Evolutionary conservation across 1,140 invertebrate genomes (phyloP), one percentile per base, ranked within the genome.

Genomic region (Micrasema longulum): DNA sequence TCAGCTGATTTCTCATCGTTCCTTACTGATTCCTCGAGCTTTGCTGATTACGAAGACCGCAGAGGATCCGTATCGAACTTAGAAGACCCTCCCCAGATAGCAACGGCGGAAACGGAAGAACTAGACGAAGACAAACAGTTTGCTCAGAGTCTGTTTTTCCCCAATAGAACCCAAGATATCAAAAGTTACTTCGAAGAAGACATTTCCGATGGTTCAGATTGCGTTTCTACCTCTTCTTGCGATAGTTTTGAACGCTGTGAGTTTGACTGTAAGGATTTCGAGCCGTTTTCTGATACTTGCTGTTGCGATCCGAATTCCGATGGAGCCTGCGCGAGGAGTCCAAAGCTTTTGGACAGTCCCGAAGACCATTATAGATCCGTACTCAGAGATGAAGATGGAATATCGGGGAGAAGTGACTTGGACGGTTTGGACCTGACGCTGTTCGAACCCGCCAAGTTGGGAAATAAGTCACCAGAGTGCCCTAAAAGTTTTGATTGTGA

Each of bases 341-440:
- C 84, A 1, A 84, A 84, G 71, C 79, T 81, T 69, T 80, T 85
- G 11, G 83, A 84, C 66, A 85, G 83, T 52, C 81, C 83, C 20
- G 83, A 84, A 73, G 66, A 71, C 47, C 26, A 31, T 1, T 72
- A 69, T 52, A 69, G 65, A 1, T 75, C 73, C 31, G 77, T 82
- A 53, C 80, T 81, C 57, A 80, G 80, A 66, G 83, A 84, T 68
- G 82, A 82, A 31, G 80, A 83, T n/a, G 31, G 67, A n/a, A 10
- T 69, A 1, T 85, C 84, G 6, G 77, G 79, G n/a, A 80, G 82
- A 72, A 89, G 88, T 81, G 89, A 90, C 80, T 88, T 91, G 87
- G 89, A 89, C 71, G 89, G 89, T 74, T 83, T 91, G 77, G 89
- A 91, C 82, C 83, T 90, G 75, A 84, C 89, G 26, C 81, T 91